A percentile compares a stretch with the other conserved stretches of the same genome.
phyloP scores from a whole-genome alignment of 2,113 vertebrate species.

The Pelecanoides urinatrix region DNA sequence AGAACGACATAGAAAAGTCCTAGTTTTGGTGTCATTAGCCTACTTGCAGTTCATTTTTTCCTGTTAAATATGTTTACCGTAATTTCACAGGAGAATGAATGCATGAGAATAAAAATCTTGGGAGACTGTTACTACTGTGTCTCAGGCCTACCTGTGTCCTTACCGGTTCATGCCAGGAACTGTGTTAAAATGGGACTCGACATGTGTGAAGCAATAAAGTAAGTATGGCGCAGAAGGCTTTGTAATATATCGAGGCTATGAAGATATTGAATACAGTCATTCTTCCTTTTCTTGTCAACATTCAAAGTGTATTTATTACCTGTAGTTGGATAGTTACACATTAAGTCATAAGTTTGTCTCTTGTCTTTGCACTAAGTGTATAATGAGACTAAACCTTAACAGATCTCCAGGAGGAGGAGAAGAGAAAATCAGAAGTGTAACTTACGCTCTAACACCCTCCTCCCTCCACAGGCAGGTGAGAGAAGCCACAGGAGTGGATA shows the following conservation, averaged over 20 bases:
- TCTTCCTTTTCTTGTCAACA: not conserved
- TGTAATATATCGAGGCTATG: not conserved
- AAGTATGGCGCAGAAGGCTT: conserved; percentile 58
- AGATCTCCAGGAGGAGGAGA: not conserved
- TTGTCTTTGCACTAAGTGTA: not conserved
- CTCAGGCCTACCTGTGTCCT: conserved; percentile 92
- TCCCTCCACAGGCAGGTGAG: conserved; percentile 84
- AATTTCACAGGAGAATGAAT: conserved; percentile 90
- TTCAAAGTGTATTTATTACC: not conserved
- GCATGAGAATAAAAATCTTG: conserved; percentile 99
- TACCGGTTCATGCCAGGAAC: conserved; percentile 95
- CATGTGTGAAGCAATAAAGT: conserved; percentile 99
- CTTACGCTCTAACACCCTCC: not conserved
- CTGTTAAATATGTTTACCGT: not conserved
- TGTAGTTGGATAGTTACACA: not conserved
- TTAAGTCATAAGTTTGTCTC: not conserved
- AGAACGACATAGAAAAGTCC: not conserved
- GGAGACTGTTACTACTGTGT: conserved; percentile 99
- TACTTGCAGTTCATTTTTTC: not conserved
- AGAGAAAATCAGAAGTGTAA: not conserved
- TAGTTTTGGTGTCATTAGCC: not conserved
- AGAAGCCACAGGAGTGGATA: conserved; percentile 94
- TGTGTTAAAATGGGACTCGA: conserved; percentile 99
- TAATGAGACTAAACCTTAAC: not conserved
- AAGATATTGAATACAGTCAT: not conserved